A percentile compares a stretch with the other conserved stretches of the same genome.
These are phyloP conservation scores for Danio rerio DNA, from an alignment of 2,113 vertebrate genomes.

Conservation along the genomic window DNA sequence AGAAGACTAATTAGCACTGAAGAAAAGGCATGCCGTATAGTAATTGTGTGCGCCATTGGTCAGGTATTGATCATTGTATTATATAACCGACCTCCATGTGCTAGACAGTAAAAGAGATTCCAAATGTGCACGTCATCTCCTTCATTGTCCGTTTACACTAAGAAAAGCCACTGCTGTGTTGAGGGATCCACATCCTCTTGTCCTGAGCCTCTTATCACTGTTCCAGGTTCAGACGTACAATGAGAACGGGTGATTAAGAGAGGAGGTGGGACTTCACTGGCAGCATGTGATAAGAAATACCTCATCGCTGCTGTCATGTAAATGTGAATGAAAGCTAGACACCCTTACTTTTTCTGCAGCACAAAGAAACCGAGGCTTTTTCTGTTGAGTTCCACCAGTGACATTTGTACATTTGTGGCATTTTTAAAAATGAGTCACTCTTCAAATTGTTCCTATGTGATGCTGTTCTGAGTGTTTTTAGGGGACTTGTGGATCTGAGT, in stretches of 20 bases:
- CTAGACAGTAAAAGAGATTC: background rate
- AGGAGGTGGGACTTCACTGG: background rate
- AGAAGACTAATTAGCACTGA: background rate
- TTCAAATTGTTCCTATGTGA: no score
- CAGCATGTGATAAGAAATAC: background rate
- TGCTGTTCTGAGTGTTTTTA: no score
- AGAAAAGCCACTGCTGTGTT: background rate
- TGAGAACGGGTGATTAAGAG: background rate
- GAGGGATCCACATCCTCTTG: background rate
- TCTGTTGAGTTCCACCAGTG: background rate
- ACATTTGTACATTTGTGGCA: background rate
- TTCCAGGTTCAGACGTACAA: slow-evolving; percentile 6
- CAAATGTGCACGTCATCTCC: background rate
- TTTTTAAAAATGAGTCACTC: no score
- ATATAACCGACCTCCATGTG: background rate
- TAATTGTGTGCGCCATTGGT: background rate
- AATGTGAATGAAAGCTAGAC: background rate
- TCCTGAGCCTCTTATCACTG: background rate
- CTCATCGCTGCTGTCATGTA: background rate
- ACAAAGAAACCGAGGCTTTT: background rate
- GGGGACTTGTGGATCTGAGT: no score
- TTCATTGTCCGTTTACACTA: slow-evolving; percentile 5
- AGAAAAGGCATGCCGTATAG: background rate
- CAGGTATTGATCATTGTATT: background rate
- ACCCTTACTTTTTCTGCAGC: no score